Conservation (phyloP, 2,113 vertebrate species). For the Neofelis nebulosa region DNA sequence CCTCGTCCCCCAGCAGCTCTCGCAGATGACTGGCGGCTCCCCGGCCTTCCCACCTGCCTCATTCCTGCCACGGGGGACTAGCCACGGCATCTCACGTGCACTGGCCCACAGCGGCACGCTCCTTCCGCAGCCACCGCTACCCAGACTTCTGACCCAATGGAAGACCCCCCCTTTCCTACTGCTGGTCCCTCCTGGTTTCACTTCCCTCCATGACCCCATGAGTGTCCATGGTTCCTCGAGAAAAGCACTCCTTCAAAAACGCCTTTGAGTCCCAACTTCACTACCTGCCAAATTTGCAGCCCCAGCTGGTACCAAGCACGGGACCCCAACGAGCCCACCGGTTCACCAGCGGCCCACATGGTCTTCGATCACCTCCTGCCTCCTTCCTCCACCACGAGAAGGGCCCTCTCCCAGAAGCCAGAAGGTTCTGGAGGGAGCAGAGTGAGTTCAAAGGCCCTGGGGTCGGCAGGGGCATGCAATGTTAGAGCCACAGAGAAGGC, state of each 20-base stretch:
- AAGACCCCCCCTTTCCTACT: not conserved
- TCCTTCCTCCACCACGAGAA: not conserved
- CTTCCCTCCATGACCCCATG: not conserved
- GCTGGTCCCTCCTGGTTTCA: not conserved
- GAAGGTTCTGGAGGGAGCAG: not conserved
- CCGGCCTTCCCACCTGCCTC: no score
- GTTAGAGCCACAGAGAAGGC: not conserved
- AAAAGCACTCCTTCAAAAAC: not conserved
- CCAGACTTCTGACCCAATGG: not conserved
- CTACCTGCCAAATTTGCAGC: not conserved
- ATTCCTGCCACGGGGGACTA: not conserved
- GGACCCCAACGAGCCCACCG: accelerated
- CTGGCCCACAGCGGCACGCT: not conserved
- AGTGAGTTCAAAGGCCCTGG: not conserved
- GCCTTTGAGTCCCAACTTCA: not conserved
- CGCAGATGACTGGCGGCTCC: not conserved
- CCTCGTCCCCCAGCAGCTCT: accelerated
- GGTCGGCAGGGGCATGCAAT: accelerated
- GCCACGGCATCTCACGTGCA: accelerated
- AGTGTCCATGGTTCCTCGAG: accelerated
- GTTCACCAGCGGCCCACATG: accelerated
- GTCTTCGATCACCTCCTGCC: not conserved
- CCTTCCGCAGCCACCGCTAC: accelerated
- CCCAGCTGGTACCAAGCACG: not conserved
- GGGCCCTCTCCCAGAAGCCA: not conserved